Percentiles rank a stretch among this genome's conserved stretches.
These are phyloP conservation scores for Pterocles orientalis DNA, from an alignment of 2,113 vertebrate species.

Conservation along the genomic window DNA sequence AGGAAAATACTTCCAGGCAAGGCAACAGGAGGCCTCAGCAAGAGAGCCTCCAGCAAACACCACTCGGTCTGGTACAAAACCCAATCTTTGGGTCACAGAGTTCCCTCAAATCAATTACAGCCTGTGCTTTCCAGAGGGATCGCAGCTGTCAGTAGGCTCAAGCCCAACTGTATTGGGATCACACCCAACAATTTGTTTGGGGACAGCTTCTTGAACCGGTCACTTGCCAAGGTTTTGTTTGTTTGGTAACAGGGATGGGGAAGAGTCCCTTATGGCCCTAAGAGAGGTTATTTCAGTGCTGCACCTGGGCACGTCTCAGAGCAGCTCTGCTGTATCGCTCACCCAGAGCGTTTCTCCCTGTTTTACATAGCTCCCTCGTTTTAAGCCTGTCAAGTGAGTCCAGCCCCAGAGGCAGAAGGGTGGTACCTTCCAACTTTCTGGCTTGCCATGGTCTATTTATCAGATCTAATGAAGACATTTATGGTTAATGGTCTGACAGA, in stretches of 20 bases:
- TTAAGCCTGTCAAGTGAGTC: conserved; percentile 6
- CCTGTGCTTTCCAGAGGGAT: not conserved
- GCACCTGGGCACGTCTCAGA: conserved; percentile 6
- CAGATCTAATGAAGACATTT: conserved; percentile 65
- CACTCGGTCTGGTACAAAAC: not conserved
- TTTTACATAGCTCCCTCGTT: not conserved
- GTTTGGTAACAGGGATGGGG: conserved; percentile 6
- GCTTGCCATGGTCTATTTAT: conserved; percentile 65
- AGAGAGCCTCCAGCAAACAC: not conserved
- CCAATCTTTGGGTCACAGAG: not conserved
- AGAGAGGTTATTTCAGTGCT: not conserved
- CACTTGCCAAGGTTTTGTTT: conserved; percentile 35
- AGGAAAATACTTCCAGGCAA: not conserved
- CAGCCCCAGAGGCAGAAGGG: conserved; percentile 60
- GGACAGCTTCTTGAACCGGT: conserved; percentile 26
- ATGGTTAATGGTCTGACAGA: conserved; percentile 62
- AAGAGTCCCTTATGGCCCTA: not conserved
- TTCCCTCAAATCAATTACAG: not conserved
- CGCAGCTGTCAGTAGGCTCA: conserved; percentile 7
- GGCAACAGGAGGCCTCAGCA: not conserved
- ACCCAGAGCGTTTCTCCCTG: not conserved
- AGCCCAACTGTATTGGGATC: not conserved
- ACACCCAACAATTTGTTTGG: conserved; percentile 17
- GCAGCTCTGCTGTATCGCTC: not conserved
- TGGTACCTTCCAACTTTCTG: conserved; percentile 43